Conservation (phyloP, 2,113 vertebrate species). For the Isurus oxyrinchus region DNA sequence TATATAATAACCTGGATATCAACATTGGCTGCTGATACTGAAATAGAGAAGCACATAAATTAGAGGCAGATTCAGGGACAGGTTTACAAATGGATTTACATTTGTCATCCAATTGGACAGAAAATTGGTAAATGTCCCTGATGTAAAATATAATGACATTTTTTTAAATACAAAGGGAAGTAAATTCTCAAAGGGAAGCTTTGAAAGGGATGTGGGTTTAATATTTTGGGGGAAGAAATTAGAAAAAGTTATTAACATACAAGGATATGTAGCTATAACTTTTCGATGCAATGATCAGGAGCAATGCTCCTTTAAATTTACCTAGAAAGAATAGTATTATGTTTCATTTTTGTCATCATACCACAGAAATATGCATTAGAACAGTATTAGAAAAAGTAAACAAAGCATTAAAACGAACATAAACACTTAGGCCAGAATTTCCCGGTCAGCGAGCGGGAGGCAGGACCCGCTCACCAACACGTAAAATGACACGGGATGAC, state of each 20-base stretch:
- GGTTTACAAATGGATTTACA: not conserved
- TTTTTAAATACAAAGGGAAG: not conserved
- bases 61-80: not conserved
- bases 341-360: not conserved
- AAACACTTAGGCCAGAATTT: not conserved
- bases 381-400: not conserved
- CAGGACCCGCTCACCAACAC: no score
- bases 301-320: not conserved
- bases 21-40: not conserved
- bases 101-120: not conserved
- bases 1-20: not conserved
- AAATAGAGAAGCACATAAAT: not conserved
- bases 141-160: not conserved
- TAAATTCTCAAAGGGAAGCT: not conserved
- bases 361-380: not conserved
- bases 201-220: not conserved
- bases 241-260: not conserved
- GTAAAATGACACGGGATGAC: no score
- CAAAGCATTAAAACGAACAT: not conserved
- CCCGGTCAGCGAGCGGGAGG: no score
- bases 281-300: not conserved
- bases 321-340: not conserved
- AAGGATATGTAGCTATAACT: not conserved
- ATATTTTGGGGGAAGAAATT: not conserved
- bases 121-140: not conserved